Base-by-base conservation (phyloP, 1,140 invertebrate species). In the silkworm (Bombyx mori) region DNA sequence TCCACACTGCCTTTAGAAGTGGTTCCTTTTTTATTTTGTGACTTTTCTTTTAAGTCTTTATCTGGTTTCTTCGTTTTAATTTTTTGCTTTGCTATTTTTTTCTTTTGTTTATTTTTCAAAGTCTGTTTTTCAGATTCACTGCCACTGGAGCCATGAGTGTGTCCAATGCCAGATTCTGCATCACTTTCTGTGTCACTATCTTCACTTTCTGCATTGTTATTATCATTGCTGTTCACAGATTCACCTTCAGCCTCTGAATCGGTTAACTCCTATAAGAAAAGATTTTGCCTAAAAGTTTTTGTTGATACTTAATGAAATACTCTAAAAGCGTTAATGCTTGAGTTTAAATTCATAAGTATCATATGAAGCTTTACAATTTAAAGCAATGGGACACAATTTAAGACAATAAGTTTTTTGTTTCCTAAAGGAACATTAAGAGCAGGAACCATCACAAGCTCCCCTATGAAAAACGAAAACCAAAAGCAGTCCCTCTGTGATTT, bases 201-300 rank as follows among this genome's bases (percentile, higher is more conserved):
- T 35, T 18, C 9, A 44, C 18, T 49, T 56, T 64, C 56, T 54
- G 52, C 52, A 9, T 42, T 62, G 7, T 69, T 54, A 48, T 58
- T 52, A 54, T 62, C 63, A 50, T 43, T 50, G 12, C 58, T 61
- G 6, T 59, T 56, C 26, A 53, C 56, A 12, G 59, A 60, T 44
- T 71, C 63, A 52, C 66, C 71, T 65, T 69, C 67, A 50, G 62
- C 69, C 54, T 84, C 78, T 7, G 79, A 81, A 62, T 81, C 79
- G 54, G 69, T 71, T 42, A 82, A 35, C 8, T 83, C 78, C 82
- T 86, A 46, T 18, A 63, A 43, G 48, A 2, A 35, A 35, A 35
- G 2, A 35, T 5, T 35, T 35, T 35, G 4, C 4, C 26, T 35
- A 2, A 35, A 3, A 5, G 4, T 3, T 35, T 3, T 35, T 35